Conservation (phyloP, 2,888 invertebrate species). For the Eulithis testata region DNA sequence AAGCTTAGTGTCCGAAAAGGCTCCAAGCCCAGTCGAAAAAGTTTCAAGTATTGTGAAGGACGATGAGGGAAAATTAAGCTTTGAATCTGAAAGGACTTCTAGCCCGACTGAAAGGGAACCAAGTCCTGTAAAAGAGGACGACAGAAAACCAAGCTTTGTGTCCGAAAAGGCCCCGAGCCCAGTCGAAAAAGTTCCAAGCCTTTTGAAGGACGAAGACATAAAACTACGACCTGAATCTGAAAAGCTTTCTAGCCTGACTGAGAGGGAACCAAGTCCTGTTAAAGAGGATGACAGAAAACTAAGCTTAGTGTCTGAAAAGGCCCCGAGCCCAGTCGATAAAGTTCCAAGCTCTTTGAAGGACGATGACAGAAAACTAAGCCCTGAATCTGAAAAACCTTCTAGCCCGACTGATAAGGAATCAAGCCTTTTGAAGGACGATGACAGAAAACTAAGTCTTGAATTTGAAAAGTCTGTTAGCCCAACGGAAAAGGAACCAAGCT, state of each 20-base stretch:
- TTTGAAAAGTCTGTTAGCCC: too few species aligned
- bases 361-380: slow-evolving; percentile 20
- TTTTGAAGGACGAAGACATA: slow-evolving; percentile 12
- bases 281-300: too few species aligned
- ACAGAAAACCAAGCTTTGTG: too few species aligned
- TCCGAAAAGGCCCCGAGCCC: slow-evolving; percentile 27
- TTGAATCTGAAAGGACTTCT: not conserved
- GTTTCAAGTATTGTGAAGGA: slow-evolving; percentile 17
- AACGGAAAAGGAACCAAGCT: too few species aligned
- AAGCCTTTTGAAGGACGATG: slow-evolving; percentile 21
- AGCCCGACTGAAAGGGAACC: not conserved
- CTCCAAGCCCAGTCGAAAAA: slow-evolving; percentile 6
- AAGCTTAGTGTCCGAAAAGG: not conserved
- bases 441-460: slow-evolving; percentile 7
- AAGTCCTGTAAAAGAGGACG: slow-evolving; percentile 5
- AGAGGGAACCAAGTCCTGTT: not conserved
- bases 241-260: not conserved
- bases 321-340: not conserved
- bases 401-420: slow-evolving; percentile 21
- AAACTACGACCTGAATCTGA: slow-evolving; percentile 6
- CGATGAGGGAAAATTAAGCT: not conserved
- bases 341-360: not conserved
- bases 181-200: slow-evolving; percentile 26
- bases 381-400: not conserved
- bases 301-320: not conserved